Percentiles rank a stretch among this genome's conserved stretches.
Evolutionary conservation across 2,888 invertebrate species (phyloP).

Genomic region (Stomorhina lunata): DNA sequence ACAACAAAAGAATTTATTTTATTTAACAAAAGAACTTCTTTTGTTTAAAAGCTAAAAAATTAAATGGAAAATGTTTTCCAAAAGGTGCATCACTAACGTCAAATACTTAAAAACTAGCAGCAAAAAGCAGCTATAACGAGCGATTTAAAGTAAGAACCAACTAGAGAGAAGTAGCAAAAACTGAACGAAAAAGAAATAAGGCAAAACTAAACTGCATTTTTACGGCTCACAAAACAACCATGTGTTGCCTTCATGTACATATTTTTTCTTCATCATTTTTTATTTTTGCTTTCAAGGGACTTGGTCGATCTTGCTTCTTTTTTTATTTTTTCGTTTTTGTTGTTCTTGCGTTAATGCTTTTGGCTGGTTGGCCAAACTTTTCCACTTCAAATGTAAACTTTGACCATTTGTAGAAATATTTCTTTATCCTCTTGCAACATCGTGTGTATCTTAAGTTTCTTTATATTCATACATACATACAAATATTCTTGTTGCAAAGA

Average conservation of each 20-base stretch:
- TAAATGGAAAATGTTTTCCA: constrained; percentile 8
- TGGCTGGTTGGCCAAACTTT: constrained; percentile 64
- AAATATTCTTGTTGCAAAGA: neutral
- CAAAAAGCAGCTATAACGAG: neutral
- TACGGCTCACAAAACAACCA: constrained; percentile 63
- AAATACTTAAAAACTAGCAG: constrained; percentile 1
- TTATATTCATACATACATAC: neutral
- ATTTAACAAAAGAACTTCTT: constrained; percentile 1
- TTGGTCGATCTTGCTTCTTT: constrained; percentile 33
- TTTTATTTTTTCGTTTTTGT: constrained; percentile 8
- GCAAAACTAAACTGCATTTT: constrained; percentile 56
- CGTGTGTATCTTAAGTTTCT: neutral
- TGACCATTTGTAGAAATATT: constrained; percentile 58
- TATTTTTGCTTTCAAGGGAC: constrained; percentile 54
- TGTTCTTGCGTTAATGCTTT: constrained; percentile 48
- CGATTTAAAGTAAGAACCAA: constrained; percentile 19
- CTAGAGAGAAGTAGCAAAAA: neutral
- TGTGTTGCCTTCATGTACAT: constrained; percentile 60
- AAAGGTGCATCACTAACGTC: constrained; percentile 45
- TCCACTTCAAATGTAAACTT: constrained; percentile 65
- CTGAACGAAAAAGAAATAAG: constrained; percentile 12
- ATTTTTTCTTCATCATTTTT: constrained; percentile 27
- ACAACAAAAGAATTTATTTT: constrained; percentile 40
- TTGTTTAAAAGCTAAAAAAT: neutral
- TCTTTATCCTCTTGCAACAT: constrained; percentile 30